A percentile compares a stretch with the other conserved stretches of the same genome.
Conservation (phyloP, 2,113 vertebrate species). For the Coturnix japonica region DNA sequence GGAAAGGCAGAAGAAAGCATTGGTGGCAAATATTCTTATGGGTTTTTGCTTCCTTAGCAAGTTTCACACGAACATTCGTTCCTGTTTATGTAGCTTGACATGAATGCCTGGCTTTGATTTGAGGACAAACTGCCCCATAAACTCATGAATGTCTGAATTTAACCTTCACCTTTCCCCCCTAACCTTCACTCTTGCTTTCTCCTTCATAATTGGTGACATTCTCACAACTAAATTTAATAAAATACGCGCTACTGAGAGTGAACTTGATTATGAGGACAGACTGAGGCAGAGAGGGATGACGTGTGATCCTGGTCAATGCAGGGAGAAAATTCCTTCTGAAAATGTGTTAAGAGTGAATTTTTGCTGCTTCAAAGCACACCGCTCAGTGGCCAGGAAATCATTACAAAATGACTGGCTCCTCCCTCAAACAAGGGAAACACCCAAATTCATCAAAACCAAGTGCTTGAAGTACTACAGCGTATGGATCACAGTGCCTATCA, state of each 20-base stretch:
- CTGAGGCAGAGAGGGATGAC: background rate
- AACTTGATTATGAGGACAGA: background rate
- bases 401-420: background rate
- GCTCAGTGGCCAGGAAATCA: background rate
- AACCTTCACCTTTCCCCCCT: conserved; percentile 63
- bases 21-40: background rate
- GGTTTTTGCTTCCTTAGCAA: background rate
- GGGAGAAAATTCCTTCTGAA: background rate
- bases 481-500: background rate
- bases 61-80: conserved; percentile 32
- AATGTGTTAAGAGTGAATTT: background rate
- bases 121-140: conserved; percentile 66
- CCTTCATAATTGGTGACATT: conserved; percentile 11
- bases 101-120: conserved; percentile 64
- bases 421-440: background rate
- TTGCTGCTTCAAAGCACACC: background rate
- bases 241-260: background rate
- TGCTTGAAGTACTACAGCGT: background rate
- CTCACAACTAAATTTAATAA: conserved; percentile 32
- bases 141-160: conserved; percentile 49
- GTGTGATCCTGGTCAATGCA: background rate
- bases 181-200: conserved; percentile 48
- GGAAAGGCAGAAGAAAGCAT: background rate
- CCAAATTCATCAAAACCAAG: background rate
- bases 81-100: background rate